Evolutionary conservation across 2,113 vertebrate genomes (phyloP).

Genomic region (Panurus biarmicus): DNA sequence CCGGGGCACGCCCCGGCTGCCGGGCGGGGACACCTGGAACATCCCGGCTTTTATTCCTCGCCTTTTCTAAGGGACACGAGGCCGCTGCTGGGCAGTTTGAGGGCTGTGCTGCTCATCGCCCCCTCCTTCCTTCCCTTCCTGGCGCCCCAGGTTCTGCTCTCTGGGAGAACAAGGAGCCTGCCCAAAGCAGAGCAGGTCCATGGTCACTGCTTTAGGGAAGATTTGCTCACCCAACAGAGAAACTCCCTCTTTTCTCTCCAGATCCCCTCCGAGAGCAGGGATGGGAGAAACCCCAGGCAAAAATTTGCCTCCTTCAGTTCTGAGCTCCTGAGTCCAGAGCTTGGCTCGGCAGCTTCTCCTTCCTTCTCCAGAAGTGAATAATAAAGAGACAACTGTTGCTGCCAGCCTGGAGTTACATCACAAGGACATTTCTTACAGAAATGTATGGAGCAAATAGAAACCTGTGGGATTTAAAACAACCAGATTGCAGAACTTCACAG

Average conservation of each 20-base stretch:
- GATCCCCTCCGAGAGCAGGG: background rate
- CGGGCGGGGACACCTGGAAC: background rate
- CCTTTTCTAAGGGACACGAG: background rate
- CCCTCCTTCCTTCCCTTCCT: background rate
- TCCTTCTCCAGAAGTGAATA: background rate
- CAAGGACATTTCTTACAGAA: background rate
- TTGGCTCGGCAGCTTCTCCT: background rate
- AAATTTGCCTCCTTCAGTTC: background rate
- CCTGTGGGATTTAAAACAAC: background rate
- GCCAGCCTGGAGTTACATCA: background rate
- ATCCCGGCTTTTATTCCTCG: background rate
- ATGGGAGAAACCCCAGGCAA: background rate
- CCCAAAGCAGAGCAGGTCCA: rapidly evolving
- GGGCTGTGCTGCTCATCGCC: background rate
- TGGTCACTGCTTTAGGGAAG: rapidly evolving
- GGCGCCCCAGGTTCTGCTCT: background rate
- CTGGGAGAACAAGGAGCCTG: background rate
- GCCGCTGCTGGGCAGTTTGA: rapidly evolving
- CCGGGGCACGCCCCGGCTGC: background rate
- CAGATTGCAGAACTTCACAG: background rate
- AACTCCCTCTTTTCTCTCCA: background rate
- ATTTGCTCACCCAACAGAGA: background rate
- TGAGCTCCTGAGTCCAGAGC: background rate
- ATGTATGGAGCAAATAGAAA: background rate
- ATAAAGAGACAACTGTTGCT: slow-evolving; percentile 27